Evolutionary conservation across 2,888 invertebrate genomes (phyloP), one percentile per base, ranked within the genome.

Genomic region (Nematopogon swammerdamellus): DNA sequence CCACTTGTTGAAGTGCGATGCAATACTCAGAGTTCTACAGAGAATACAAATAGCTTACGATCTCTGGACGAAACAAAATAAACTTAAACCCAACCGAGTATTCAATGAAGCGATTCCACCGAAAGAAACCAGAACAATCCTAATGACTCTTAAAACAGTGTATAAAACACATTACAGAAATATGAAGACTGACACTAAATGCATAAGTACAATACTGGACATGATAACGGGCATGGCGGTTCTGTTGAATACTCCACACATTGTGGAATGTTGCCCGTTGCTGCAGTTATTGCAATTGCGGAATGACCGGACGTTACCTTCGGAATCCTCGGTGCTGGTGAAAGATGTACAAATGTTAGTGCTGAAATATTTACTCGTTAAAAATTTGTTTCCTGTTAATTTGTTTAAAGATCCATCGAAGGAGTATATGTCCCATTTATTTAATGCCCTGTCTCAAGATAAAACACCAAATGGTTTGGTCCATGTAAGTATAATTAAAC

Each of bases 21-120:
- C 61, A 49, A 65, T 64, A 6, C 56, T 79, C 29, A 55, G 55
- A 45, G 65, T 76, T 55, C 51, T 77, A 20, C 62, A 64, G 47
- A 58, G 59, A 53, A 64, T 68, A 36, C 55, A 51, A 18, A 52
- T 66, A 14, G 19, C 19, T 5, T 3, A n/a, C 14, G 16, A 36
- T 3, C 36, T 36, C 3, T 36, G 36, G 36, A 36, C 14, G n/a
- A 36, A 36, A 14, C 36, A 36, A 36, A 36, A 36, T 36, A 14
- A 14, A 8, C 3, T 25, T 14, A 36, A n/a, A n/a, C n/a, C n/a
- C n/a, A n/a, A n/a, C n/a, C n/a, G n/a, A n/a, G n/a, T n/a, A n/a
- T 8, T 6, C 8, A 8, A 25, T 25, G 8, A 52, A 54, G 25
- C 18, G 25, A 16, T 29, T 47, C 16, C 29, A 47, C 25, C 4